Conservation (phyloP, 1,140 invertebrate genomes). For the Temnothorax curvispinosus region DNA sequence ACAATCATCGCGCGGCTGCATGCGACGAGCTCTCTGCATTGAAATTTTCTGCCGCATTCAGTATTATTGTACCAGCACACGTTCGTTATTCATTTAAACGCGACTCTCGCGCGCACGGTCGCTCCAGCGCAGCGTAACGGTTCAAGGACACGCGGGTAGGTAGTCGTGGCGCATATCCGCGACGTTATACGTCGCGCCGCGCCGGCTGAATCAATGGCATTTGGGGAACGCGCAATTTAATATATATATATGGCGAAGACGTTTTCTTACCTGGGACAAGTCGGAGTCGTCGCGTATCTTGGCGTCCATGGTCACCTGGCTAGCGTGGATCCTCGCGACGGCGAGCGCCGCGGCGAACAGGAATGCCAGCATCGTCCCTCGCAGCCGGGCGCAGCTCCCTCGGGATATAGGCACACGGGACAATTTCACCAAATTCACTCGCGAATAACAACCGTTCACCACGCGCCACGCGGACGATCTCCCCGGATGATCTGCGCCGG, state of each 20-base stretch:
- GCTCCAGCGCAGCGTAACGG: constrained; percentile 12
- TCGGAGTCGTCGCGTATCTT: constrained; percentile 83
- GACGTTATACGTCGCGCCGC: constrained; percentile 1
- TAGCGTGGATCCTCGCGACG: constrained; percentile 64
- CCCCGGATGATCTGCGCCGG: not conserved
- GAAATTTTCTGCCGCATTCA: constrained; percentile 23
- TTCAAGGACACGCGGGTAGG: constrained; percentile 45
- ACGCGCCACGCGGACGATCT: constrained; percentile 17
- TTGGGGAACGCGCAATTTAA: not conserved
- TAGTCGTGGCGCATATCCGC: not conserved
- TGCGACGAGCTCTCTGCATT: constrained; percentile 16
- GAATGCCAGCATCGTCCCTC: constrained; percentile 35
- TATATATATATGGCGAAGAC: not conserved
- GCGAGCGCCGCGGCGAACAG: constrained; percentile 61
- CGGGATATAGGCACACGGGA: constrained; percentile 9
- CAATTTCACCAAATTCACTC: constrained; percentile 49
- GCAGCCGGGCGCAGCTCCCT: not conserved
- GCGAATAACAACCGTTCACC: constrained; percentile 28
- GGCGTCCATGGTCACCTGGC: constrained; percentile 78
- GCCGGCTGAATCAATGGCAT: not conserved
- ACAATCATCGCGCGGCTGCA: not conserved
- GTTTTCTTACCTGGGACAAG: constrained; percentile 81
- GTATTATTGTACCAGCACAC: not conserved
- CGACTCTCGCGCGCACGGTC: not conserved
- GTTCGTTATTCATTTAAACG: constrained; percentile 15